These are phyloP conservation scores for Aphis gossypii DNA, from an alignment of 1,140 invertebrate genomes.

Conservation along the genomic window DNA sequence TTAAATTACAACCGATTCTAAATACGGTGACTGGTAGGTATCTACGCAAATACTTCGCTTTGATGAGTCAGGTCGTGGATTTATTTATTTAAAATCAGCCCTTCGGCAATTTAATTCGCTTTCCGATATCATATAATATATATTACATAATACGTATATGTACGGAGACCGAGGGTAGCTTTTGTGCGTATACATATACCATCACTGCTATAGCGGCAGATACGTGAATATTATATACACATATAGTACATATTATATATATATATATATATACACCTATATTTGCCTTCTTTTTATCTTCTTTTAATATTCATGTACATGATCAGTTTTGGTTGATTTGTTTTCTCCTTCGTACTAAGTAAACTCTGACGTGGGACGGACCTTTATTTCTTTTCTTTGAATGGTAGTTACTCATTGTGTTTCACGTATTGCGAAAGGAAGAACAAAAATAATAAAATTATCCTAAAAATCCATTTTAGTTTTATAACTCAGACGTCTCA, in stretches of 20 bases:
- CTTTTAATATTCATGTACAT: neutral
- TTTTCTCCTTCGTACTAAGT: neutral
- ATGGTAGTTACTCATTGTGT: neutral
- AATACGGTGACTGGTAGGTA: neutral
- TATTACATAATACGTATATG: neutral
- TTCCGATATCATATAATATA: neutral
- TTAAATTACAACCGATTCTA: neutral
- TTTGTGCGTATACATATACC: neutral
- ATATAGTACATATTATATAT: neutral
- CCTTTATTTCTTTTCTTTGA: neutral
- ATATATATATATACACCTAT: neutral
- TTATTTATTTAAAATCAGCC: neutral
- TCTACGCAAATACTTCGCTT: neutral
- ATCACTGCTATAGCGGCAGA: too few species aligned
- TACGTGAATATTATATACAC: neutral
- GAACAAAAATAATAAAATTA: neutral
- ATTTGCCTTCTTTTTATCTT: neutral
- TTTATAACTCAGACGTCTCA: neutral
- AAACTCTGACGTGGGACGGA: neutral
- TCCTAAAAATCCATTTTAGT: neutral
- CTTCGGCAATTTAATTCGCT: neutral
- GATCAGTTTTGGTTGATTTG: neutral
- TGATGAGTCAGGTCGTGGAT: neutral
- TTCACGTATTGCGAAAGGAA: neutral
- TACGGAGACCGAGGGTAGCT: neutral